Evolutionary conservation across 2,113 vertebrate genomes (phyloP), one percentile per base, ranked within the genome.

Genomic region (Psephotus haematonotus): DNA sequence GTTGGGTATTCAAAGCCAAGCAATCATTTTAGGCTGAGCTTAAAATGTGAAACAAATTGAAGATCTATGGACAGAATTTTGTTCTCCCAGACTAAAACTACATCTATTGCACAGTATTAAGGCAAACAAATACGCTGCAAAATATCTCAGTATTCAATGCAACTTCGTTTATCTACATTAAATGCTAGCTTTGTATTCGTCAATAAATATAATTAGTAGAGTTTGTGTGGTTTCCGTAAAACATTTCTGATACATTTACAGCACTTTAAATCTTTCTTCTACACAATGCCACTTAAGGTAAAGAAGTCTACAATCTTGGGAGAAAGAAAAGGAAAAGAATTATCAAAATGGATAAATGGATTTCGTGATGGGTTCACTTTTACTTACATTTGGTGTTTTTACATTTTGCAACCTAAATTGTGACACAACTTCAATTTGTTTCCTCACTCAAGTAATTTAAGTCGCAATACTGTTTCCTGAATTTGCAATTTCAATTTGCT

Each of bases 381-480:
- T 90, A 78, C 70, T 95, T 95, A 82, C 68, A 78, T 19, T 77
- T 76, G 14, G 27, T 84, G 57, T 28, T 71, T 92, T 75, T 86
- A 63, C 31, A 43, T 97, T 89, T 95, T 97, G 92, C 95, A 96
- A 96, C 49, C 81, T 75, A 35, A 80, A 86, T 87, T 87, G 94
- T 95, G 95, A 97, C 96, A 97, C 91, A 90, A 72, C 81, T 88
- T 82, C 70, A 60, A 81, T 93, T 97, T 92, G 86, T 87, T 92
- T 85, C 87, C 91, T 91, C 90, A 86, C 43, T 82, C 76, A 85
- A 82, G 76, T 94, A 82, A 96, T 95, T 97, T 63, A 95, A 89
- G 91, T 91, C 96, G 86, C 88, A 93, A 93, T 93, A 82, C 83
- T 89, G 49, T 81, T 95, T 96, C 96, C 97, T 93, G 93, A 93